These are phyloP conservation scores for Astreopora myriophthalma DNA, from an alignment of 64 coral and sea anemone genomes.

Conservation along the genomic window DNA sequence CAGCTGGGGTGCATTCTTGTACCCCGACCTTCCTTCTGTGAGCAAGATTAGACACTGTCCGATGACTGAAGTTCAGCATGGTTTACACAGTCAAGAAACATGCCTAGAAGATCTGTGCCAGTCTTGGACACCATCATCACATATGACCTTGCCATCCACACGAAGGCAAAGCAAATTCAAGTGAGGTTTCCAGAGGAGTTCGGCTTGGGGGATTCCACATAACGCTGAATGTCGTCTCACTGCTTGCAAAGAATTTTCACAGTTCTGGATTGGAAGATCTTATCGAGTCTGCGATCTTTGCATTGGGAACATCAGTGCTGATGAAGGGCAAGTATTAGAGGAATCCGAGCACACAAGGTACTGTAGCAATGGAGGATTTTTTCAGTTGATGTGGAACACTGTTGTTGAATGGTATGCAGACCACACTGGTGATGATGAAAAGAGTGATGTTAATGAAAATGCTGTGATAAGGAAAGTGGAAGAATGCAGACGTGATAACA, in stretches of 20 bases:
- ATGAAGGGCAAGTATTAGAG: not conserved
- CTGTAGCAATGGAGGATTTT: not conserved
- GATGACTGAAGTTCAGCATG: not conserved
- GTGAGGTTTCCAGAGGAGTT: not conserved
- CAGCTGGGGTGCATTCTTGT: not conserved
- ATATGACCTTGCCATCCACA: no score
- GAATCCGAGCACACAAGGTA: not conserved
- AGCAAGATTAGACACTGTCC: not conserved
- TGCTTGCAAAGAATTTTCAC: not conserved
- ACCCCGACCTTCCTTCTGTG: not conserved
- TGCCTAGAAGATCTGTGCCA: no score
- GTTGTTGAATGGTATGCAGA: not conserved
- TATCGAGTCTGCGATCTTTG: not conserved
- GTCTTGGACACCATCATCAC: no score
- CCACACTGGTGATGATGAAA: not conserved
- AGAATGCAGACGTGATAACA: not conserved
- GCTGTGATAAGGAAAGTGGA: not conserved
- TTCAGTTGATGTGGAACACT: not conserved
- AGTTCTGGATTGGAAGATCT: not conserved
- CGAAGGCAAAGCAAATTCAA: not conserved
- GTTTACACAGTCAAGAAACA: no score
- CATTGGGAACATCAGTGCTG: not conserved
- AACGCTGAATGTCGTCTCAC: not conserved
- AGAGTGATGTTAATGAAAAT: not conserved
- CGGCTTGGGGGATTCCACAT: no score